Percentiles rank a stretch among this genome's conserved stretches.
These are phyloP conservation scores for Mirza zaza DNA, from an alignment of 2,113 vertebrate genomes.

Conservation along the genomic window DNA sequence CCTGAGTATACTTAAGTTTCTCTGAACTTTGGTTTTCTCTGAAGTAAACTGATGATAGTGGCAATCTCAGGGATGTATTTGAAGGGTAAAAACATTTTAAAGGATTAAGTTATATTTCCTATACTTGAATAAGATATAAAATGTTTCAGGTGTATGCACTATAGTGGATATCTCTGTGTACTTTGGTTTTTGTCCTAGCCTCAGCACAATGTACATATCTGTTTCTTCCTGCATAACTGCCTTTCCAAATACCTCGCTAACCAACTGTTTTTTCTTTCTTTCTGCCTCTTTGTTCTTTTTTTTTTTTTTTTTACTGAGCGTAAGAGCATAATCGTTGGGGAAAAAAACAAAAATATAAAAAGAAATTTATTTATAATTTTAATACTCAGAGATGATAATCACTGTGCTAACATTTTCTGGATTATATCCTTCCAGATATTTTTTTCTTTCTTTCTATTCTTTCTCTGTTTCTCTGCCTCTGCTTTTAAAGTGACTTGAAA, in stretches of 20 bases:
- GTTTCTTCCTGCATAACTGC: not conserved
- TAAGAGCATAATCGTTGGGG: not conserved
- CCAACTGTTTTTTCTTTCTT: not conserved
- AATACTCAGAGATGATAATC: not conserved
- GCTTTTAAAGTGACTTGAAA: conserved; percentile 24
- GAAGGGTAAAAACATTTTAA: not conserved
- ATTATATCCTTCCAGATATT: not conserved
- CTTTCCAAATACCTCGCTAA: not conserved
- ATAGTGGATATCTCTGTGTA: not conserved
- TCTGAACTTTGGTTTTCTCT: conserved; percentile 28
- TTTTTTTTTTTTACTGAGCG: not conserved
- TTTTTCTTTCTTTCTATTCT: not conserved
- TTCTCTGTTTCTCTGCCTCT: not conserved
- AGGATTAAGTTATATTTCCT: not conserved
- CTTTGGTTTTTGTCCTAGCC: not conserved
- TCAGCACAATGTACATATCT: accelerated
- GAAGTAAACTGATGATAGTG: not conserved
- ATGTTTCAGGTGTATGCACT: not conserved
- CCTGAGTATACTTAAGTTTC: not conserved
- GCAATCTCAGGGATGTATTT: not conserved
- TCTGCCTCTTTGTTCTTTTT: not conserved
- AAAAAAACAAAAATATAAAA: not conserved
- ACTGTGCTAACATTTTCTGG: not conserved
- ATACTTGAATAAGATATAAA: not conserved
- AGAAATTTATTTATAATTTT: not conserved